phyloP scores from a whole-genome alignment of 35 echinoderm and acorn worm genomes.

The Anneissia japonica region DNA sequence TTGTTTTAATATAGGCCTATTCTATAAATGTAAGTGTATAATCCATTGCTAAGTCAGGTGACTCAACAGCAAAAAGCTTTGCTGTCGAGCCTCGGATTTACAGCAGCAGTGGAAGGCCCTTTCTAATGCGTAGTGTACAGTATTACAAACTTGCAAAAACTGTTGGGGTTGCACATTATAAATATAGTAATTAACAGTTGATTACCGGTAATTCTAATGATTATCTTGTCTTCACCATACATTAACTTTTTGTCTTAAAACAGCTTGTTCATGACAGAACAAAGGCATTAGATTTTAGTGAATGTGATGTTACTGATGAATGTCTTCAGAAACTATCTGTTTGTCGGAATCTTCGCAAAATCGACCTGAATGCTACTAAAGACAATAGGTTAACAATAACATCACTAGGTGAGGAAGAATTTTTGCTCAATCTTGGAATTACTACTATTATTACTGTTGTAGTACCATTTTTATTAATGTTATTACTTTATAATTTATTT shows the following conservation, averaged over 20 bases:
- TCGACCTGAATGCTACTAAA: conserved; percentile 85
- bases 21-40: too few relatives aligned
- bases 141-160: not conserved
- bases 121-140: not conserved
- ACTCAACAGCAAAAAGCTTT: too few relatives aligned
- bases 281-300: conserved; percentile 54
- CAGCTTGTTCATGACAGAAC: conserved; percentile 67
- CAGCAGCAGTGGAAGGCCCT: not conserved
- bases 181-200: not conserved
- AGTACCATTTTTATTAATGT: too few relatives aligned
- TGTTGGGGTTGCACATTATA: not conserved
- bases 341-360: conserved; percentile 70
- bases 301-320: conserved; percentile 64
- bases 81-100: not conserved
- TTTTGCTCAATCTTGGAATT: too few relatives aligned
- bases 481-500: not conserved
- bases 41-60: too few relatives aligned
- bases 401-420: conserved; percentile 50
- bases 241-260: conserved; percentile 2
- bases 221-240: not conserved
- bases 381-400: conserved; percentile 55
- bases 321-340: conserved; percentile 28
- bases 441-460: too few relatives aligned
- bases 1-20: too few relatives aligned
- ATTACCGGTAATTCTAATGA: not conserved